Percentiles rank a stretch among this genome's conserved stretches.
Evolutionary conservation across 2,113 vertebrate genomes (phyloP).

Genomic region (Galemys pyrenaicus): DNA sequence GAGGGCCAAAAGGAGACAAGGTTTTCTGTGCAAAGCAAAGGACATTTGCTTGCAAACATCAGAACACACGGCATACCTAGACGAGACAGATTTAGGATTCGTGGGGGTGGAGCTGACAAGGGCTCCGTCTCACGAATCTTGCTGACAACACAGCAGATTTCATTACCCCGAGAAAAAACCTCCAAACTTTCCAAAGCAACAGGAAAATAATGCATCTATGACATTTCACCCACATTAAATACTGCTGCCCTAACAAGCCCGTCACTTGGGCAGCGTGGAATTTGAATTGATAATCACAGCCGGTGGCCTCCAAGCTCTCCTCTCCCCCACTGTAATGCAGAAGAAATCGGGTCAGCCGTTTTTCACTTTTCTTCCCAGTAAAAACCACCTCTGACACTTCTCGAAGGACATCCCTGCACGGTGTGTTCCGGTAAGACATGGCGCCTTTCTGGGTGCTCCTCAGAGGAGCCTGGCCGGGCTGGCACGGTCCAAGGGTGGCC

Average conservation of each 20-base stretch:
- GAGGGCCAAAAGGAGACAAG: not conserved
- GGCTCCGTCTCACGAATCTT: constrained; percentile 53
- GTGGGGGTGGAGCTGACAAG: constrained; percentile 31
- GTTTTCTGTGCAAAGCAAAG: not conserved
- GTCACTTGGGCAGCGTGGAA: not conserved
- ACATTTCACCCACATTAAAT: constrained; percentile 5
- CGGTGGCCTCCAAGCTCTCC: not conserved
- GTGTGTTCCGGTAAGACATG: not conserved
- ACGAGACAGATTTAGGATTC: constrained; percentile 61
- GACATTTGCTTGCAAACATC: constrained; percentile 29
- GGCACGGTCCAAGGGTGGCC: no score
- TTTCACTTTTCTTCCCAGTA: not conserved
- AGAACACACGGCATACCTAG: not conserved
- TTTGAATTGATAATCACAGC: not conserved
- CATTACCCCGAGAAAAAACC: not conserved
- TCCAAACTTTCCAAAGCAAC: constrained; percentile 32
- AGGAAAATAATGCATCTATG: not conserved
- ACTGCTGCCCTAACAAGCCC: not conserved
- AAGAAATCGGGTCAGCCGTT: not conserved
- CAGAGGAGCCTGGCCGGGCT: no score
- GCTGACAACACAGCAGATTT: constrained; percentile 45
- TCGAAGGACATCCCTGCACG: not conserved
- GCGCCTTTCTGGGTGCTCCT: not conserved
- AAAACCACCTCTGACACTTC: not conserved
- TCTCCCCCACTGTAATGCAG: not conserved